Evolutionary conservation across 2,797 vertebrate genomes (phyloP), one percentile per base, ranked within the genome.

Genomic region (Arnoldichthys spilopterus): DNA sequence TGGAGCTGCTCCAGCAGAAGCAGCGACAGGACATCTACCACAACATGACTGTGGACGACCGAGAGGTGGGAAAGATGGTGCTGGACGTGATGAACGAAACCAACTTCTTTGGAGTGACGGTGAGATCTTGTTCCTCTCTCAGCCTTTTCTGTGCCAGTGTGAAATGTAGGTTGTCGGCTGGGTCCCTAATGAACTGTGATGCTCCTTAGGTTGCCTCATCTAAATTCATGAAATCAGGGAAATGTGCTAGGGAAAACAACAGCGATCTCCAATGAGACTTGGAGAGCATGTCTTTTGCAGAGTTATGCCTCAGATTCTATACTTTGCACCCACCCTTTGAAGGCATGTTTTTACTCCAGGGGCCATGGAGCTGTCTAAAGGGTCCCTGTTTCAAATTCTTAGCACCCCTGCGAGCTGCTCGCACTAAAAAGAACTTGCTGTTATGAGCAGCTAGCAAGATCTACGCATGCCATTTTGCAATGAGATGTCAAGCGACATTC

Each of bases 51-150:
- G 96, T 98, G 76, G 96, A 97, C 0, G 97, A 99, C 88, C 95
- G 95, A 24, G 97, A 96, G 63, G 96, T 99, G 72, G 98, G 98
- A 58, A 96, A 94, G 89, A 94, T 98, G 89, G 96, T 99, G 88
- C 93, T 99, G 86, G 96, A 97, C 6, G 96, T 98, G 87, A 99
- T 99, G 97, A 99, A 99, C 1, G 98, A 99, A 90, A 99, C 98
- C 83, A 98, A 97, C 92, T 99, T 99, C 91, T 95, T 94, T 16
- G 98, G 98, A 54, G 98, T 99, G 77, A 99, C 98, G 80, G 98
- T 99, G 89, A 94, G 96, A 13, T 37, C 8, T 61, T 18, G 34
- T 70, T 83, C 28, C 0, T 43, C n/a, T 61, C 43, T 79, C 30
- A 24, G 24, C 2, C 20, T 68, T 43, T 9, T 18, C 64, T 18